phyloP scores from a whole-genome alignment of 2,113 vertebrate species.

The Apaloderma vittatum region DNA sequence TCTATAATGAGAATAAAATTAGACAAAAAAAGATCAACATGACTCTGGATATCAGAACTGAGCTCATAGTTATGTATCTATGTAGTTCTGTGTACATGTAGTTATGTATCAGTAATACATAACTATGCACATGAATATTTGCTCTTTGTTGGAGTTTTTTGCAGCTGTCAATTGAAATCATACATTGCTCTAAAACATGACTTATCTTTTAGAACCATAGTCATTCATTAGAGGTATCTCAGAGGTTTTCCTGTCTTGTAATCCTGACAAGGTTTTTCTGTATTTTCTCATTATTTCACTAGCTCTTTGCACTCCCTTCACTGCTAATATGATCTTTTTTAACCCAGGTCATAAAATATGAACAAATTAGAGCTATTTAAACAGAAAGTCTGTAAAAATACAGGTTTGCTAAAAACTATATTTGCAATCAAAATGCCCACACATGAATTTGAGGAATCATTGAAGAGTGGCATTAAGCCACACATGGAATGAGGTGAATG shows the following conservation, averaged over 20 bases:
- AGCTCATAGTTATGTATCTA: neutral
- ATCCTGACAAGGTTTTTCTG: neutral
- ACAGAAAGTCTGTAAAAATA: neutral
- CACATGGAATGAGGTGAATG: rapidly evolving
- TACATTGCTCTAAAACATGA: neutral
- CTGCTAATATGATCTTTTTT: neutral
- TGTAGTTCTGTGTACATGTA: neutral
- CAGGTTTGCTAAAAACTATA: neutral
- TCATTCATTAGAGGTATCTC: neutral
- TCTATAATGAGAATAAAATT: neutral
- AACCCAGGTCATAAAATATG: neutral
- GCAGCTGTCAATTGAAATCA: neutral
- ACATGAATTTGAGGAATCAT: neutral
- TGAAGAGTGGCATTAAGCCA: neutral
- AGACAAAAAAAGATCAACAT: neutral
- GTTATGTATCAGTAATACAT: neutral
- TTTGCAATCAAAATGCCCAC: neutral
- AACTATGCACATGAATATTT: neutral
- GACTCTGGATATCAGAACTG: neutral
- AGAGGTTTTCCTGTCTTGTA: neutral
- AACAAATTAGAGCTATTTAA: neutral
- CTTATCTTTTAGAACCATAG: neutral
- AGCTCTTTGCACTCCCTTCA: neutral
- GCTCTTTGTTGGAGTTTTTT: neutral
- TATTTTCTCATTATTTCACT: neutral